phyloP scores from a whole-genome alignment of 2,888 invertebrate genomes.

The Nephrotoma flavescens region DNA sequence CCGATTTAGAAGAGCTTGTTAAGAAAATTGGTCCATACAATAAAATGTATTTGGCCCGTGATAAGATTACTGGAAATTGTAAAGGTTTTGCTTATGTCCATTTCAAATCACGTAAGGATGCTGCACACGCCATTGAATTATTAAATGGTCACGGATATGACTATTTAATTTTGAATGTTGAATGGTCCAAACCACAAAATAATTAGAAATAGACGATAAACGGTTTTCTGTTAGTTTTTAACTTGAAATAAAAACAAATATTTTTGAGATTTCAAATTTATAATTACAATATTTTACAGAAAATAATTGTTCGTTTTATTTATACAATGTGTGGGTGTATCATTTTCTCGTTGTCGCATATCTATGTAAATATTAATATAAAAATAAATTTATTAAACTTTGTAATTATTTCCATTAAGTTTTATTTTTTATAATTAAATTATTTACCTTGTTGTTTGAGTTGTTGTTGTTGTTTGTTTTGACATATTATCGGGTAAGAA shows the following conservation, averaged over 20 bases:
- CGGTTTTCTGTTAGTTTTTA: background rate
- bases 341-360: no score
- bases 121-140: constrained; percentile 76
- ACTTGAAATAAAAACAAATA: background rate
- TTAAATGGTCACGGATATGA: constrained; percentile 93
- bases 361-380: no score
- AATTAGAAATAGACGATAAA: constrained; percentile 13
- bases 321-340: no score
- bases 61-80: constrained; percentile 73
- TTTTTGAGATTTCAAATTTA: background rate
- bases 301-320: background rate
- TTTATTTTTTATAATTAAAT: no score
- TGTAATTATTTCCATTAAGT: no score
- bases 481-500: no score
- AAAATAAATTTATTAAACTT: no score
- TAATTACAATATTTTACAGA: background rate
- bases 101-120: constrained; percentile 81
- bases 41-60: constrained; percentile 91
- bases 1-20: constrained; percentile 90
- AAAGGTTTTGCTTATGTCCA: constrained; percentile 99
- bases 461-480: no score
- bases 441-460: no score
- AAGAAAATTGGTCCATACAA: constrained; percentile 85
- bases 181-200: constrained; percentile 86
- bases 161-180: constrained; percentile 95